Percentiles rank a stretch among this genome's conserved stretches.
phyloP scores from a whole-genome alignment of 2,888 invertebrate genomes.

The Platycheirus albimanus region DNA sequence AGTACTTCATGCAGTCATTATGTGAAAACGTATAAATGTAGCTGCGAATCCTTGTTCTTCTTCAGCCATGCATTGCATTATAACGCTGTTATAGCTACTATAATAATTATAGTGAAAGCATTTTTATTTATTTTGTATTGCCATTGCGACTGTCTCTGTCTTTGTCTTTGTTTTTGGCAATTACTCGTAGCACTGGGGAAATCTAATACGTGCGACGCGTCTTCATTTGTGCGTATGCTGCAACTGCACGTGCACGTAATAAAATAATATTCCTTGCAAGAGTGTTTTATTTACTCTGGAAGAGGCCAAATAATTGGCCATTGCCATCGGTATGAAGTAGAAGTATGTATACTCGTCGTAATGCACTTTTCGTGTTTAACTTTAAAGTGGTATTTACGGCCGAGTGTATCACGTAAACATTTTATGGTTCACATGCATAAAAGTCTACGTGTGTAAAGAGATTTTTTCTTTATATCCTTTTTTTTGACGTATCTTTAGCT shows the following conservation, averaged over 20 bases:
- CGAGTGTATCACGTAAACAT: constrained; percentile 71
- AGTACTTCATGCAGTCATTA: no score
- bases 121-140: constrained; percentile 40
- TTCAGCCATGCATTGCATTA: no score
- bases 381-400: constrained; percentile 73
- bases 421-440: constrained; percentile 69
- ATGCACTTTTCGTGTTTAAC: constrained; percentile 71
- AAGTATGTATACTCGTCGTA: constrained; percentile 44
- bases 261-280: constrained; percentile 54
- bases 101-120: constrained; percentile 31
- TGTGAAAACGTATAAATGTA: no score
- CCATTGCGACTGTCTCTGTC: no score
- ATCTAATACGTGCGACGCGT: constrained; percentile 56
- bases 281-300: constrained; percentile 45
- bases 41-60: no score
- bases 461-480: constrained; percentile 16
- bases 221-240: constrained; percentile 28
- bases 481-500: constrained; percentile 32
- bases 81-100: no score
- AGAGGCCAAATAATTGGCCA: constrained; percentile 62
- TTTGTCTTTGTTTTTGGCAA: constrained; percentile 31
- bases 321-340: constrained; percentile 39
- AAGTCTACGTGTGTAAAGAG: constrained; percentile 42
- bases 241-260: constrained; percentile 61
- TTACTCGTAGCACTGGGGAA: constrained; percentile 11